Evolutionary conservation across 2,797 vertebrate genomes (phyloP), one percentile per base, ranked within the genome.

Genomic region (Rhodeus uyekii): DNA sequence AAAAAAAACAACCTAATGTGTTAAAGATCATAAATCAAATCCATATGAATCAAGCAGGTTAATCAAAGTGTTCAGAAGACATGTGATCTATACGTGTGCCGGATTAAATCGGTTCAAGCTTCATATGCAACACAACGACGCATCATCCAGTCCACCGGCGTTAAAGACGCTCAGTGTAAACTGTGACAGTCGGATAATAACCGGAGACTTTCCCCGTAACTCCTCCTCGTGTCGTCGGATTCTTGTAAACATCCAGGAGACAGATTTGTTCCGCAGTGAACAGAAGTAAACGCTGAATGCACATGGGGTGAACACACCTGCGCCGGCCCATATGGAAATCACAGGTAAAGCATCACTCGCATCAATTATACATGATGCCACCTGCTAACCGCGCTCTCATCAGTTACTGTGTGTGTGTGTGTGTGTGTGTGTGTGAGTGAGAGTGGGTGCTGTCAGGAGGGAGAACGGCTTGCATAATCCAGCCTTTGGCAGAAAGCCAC

Each of bases 291-390:
- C 36, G 6, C 1, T 14, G 34, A 77, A 81, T 24, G 60, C 69
- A 48, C 38, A 72, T 34, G 44, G 8, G 34, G 8, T 24, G 22
- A 71, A 27, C 53, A 34, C 61, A 34, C 14, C 42, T 61, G 67
- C 19, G 44, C 72, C 48, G 65, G 65, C 50, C 82, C 84, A 53
- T 80, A 81, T 88, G 82, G 78, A 86, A 77, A 83, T 74, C 39
- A 81, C 27, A 83, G 58, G 50, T 82, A 38, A 72, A 64, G 83
- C 84, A 85, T 65, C 79, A 79, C 83, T 53, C 13, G 58, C 67
- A 81, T 88, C 85, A 85, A 88, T 88, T 87, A 88, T 88, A 82
- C 86, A 87, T 80, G 72, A 61, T 34, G 71, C 82, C 84, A 88
- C 85, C 87, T 86, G 85, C 85, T 76, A 83, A 81, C 80, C 78